Percentiles rank a stretch among this genome's conserved stretches.
Evolutionary conservation across 2,113 vertebrate genomes (phyloP).

Genomic region (Lophius piscatorius): DNA sequence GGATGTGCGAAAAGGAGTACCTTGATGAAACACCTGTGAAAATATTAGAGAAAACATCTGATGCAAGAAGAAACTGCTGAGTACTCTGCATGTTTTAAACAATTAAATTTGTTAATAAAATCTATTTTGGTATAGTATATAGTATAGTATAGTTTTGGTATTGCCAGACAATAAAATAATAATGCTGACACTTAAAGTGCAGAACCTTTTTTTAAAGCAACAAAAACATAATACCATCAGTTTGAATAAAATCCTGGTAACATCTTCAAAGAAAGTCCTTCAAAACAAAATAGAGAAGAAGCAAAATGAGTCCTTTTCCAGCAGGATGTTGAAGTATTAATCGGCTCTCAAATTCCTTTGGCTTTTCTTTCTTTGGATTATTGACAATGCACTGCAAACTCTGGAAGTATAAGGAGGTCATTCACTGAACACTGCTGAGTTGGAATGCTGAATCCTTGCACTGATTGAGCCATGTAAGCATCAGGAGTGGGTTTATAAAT

Average conservation of each 20-base stretch:
- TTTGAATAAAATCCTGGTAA: conserved; percentile 11
- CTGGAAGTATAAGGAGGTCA: conserved; percentile 39
- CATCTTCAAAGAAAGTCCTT: not conserved
- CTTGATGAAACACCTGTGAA: conserved; percentile 27
- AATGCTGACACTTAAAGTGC: not conserved
- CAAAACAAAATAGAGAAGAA: conserved; percentile 11
- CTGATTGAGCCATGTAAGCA: no score
- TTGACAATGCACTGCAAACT: conserved; percentile 29
- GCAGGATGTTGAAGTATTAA: conserved; percentile 35
- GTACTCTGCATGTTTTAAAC: no score
- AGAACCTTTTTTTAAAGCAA: conserved; percentile 1
- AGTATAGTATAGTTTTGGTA: no score
- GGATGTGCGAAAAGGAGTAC: not conserved
- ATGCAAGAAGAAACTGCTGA: not conserved
- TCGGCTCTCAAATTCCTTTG: conserved; percentile 67
- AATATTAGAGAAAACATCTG: conserved; percentile 1
- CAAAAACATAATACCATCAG: not conserved
- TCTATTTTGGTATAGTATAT: no score
- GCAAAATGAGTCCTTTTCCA: conserved; percentile 10
- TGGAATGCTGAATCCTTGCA: conserved; percentile 29
- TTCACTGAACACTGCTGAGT: conserved; percentile 26
- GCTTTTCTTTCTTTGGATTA: conserved; percentile 62
- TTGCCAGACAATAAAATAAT: no score
- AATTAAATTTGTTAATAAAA: no score
- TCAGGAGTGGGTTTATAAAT: conserved; percentile 5